Evolutionary conservation across 2,113 vertebrate species (phyloP).

Genomic region (Hippolais icterina): DNA sequence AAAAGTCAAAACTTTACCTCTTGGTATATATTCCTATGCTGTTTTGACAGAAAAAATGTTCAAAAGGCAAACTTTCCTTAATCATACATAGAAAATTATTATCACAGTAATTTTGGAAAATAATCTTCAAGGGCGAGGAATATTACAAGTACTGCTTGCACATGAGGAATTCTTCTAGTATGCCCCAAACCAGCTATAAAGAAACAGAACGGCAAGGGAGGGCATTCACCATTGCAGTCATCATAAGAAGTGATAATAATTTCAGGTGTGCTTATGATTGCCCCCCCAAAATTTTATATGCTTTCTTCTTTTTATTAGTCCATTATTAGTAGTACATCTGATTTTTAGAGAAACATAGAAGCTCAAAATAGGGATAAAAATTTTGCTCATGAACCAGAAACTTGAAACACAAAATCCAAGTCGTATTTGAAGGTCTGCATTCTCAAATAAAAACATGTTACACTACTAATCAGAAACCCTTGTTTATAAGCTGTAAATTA

Average conservation of each 20-base stretch:
- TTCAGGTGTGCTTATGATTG: neutral
- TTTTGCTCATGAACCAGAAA: neutral
- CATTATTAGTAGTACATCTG: neutral
- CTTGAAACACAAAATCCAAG: neutral
- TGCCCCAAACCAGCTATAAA: neutral
- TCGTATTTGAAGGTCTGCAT: neutral
- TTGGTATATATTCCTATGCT: neutral
- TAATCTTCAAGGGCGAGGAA: neutral
- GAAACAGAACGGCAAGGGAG: neutral
- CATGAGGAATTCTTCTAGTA: neutral
- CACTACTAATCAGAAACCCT: neutral
- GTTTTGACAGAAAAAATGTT: neutral
- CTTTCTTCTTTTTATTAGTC: neutral
- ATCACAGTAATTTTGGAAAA: neutral
- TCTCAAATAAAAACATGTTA: neutral
- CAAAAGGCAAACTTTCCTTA: neutral
- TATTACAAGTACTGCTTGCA: neutral
- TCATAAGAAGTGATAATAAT: neutral
- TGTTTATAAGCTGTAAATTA: neutral
- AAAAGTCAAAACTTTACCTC: neutral
- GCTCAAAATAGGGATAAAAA: neutral
- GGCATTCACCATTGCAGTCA: neutral
- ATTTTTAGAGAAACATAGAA: neutral
- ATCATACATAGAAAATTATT: neutral
- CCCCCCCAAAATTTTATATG: accelerated